Conservation (phyloP, 2,888 invertebrate genomes). For the Ophion ellenae region DNA sequence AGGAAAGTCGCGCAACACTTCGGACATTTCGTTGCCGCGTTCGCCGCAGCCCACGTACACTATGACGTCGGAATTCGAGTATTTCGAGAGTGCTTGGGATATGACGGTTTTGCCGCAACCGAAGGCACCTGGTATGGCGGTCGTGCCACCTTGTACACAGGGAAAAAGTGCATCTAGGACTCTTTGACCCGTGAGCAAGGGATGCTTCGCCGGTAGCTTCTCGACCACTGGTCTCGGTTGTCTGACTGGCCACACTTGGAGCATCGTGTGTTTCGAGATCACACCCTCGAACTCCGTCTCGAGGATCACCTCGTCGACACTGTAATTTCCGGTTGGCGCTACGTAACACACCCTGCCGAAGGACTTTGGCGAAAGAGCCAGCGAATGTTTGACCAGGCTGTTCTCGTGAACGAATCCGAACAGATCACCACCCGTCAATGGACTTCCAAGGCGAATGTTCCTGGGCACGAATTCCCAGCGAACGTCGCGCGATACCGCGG, state of each 20-base stretch:
- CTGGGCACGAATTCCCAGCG: slow-evolving; percentile 96
- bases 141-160: slow-evolving; percentile 95
- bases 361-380: slow-evolving; percentile 95
- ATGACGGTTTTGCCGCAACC: slow-evolving; percentile 91
- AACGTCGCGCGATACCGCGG: slow-evolving; percentile 90
- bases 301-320: slow-evolving; percentile 94
- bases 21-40: slow-evolving; percentile 91
- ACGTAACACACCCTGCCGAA: slow-evolving; percentile 97
- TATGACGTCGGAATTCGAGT: slow-evolving; percentile 90
- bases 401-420: slow-evolving; percentile 98
- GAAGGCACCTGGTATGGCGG: slow-evolving; percentile 92
- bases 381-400: slow-evolving; percentile 96
- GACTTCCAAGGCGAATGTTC: slow-evolving; percentile 93
- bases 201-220: slow-evolving; percentile 97
- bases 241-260: slow-evolving; percentile 99
- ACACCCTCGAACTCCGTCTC: slow-evolving; percentile 99
- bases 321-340: slow-evolving; percentile 96
- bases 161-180: slow-evolving; percentile 99
- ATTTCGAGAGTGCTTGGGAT: slow-evolving; percentile 90
- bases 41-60: slow-evolving; percentile 91
- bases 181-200: slow-evolving; percentile 97
- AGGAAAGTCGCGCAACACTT: slow-evolving; percentile 89
- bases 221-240: slow-evolving; percentile 96
- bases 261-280: slow-evolving; percentile 94
- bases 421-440: slow-evolving; percentile 98